Evolutionary conservation across 2,888 invertebrate species (phyloP), one percentile per base, ranked within the genome.

Genomic region (Spisula solida): DNA sequence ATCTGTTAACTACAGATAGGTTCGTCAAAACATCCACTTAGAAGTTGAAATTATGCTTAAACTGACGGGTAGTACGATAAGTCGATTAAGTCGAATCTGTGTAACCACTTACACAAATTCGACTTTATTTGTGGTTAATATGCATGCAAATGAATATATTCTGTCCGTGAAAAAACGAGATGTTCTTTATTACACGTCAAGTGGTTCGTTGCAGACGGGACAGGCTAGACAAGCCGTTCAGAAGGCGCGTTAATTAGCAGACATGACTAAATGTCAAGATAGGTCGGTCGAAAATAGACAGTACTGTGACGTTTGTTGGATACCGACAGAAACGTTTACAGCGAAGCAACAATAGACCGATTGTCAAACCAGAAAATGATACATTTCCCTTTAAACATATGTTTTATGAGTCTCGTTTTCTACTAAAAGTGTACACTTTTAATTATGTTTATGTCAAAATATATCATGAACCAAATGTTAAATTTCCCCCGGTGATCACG

Each of bases 371-470:
- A 75, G 14, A 34, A 18, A 14, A 75, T 8, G 60, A 31, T 18
- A 34, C 31, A 29, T 25, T 75, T 75, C 34, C 75, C 14, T 75
- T 31, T 75, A 34, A 34, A 16, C 18, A 70, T 31, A 31, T 34
- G 75, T 75, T 75, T 75, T 75, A 75, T 75, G 75, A 75, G 75
- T 16, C 75, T 31, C 14, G 34, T 34, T 75, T 34, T 34, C 18
- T 31, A 0, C 25, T 25, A 75, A 34, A 75, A 75, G 14, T 18
- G 25, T 75, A 75, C 16, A 34, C 31, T 34, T 75, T 75, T 34
- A 31, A 75, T 31, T 34, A 10, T 4, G 75, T 75, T 75, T 75
- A 75, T 34, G 75, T 75, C 75, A 75, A 75, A 75, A 75, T 75
- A 18, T 18, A 75, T 75, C 75, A 75, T 75, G 75, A 31, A 34